These are phyloP conservation scores for Ruditapes philippinarum DNA, from an alignment of 1,140 invertebrate species.

Conservation along the genomic window DNA sequence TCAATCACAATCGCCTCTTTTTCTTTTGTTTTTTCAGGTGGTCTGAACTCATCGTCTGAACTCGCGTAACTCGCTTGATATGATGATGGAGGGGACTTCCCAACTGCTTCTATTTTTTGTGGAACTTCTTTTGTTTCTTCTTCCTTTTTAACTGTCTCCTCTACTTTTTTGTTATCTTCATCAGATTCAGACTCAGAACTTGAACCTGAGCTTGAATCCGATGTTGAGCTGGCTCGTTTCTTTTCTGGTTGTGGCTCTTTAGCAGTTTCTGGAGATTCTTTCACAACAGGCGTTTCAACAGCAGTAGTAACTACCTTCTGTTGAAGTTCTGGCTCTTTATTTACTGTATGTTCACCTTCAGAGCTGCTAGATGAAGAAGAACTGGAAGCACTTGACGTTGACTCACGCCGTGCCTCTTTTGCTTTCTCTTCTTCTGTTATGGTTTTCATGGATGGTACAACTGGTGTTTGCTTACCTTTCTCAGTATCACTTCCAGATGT, in stretches of 20 bases:
- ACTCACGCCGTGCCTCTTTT: background rate
- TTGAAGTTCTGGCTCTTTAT: conserved; percentile 2
- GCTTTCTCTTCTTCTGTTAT: background rate
- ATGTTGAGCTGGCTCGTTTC: background rate
- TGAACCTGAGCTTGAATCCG: conserved; percentile 9
- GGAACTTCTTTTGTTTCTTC: background rate
- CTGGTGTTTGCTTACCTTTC: background rate
- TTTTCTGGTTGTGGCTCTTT: background rate
- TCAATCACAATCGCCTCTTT: too few relatives aligned
- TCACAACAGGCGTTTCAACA: too few relatives aligned
- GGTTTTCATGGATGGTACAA: background rate
- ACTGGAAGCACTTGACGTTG: conserved; percentile 12
- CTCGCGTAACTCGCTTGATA: background rate
- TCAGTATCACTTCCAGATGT: background rate
- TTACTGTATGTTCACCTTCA: conserved; percentile 25
- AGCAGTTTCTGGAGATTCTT: too few relatives aligned
- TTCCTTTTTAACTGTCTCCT: background rate
- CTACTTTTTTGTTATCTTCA: conserved; percentile 36
- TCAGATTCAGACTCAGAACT: conserved; percentile 40
- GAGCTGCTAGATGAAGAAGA: conserved; percentile 48
- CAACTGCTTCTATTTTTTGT: background rate
- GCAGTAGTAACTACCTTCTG: background rate
- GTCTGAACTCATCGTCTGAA: background rate
- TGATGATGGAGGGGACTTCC: background rate
- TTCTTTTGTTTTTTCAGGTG: background rate